Conservation (phyloP, 92 coral and sea anemone species). For the Epizoanthus rinbou region DNA sequence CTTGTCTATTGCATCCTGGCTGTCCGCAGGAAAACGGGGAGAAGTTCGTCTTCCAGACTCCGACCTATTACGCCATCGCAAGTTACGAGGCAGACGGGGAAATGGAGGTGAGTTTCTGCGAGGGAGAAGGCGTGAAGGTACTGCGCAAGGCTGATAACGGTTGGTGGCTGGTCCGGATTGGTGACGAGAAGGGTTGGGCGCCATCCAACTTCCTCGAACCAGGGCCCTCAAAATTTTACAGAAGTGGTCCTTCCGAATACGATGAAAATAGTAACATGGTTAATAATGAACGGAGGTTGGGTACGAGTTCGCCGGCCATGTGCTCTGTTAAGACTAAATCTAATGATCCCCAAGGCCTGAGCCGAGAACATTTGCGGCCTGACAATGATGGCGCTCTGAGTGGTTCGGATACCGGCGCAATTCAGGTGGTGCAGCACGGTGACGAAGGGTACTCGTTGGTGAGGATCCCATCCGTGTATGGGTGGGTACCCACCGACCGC, state of each 20-base stretch:
- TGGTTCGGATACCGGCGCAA: neutral
- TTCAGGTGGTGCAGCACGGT: constrained; percentile 1
- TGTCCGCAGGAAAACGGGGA: constrained; percentile 8
- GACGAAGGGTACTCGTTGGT: neutral
- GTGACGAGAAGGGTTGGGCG: constrained; percentile 74
- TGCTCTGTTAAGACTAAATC: neutral
- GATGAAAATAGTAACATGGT: neutral
- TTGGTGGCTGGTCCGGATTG: constrained; percentile 74
- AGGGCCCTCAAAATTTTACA: constrained; percentile 13
- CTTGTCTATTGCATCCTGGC: constrained; percentile 23
- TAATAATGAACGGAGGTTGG: too few relatives aligned
- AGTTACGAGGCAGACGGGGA: constrained; percentile 56
- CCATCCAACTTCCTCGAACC: constrained; percentile 73
- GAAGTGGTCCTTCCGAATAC: neutral
- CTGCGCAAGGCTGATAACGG: constrained; percentile 58
- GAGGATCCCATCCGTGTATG: constrained; percentile 17
- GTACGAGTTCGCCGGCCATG: neutral
- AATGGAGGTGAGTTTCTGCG: constrained; percentile 54
- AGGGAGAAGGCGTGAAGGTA: constrained; percentile 62
- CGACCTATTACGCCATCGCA: constrained; percentile 48
- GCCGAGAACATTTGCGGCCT: neutral
- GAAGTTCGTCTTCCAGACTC: constrained; percentile 10
- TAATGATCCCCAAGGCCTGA: neutral
- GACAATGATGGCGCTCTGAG: neutral
- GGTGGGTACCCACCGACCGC: constrained; percentile 19